Base-by-base conservation (phyloP, 2,113 vertebrate species). In the Pyxicephalus adspersus region DNA sequence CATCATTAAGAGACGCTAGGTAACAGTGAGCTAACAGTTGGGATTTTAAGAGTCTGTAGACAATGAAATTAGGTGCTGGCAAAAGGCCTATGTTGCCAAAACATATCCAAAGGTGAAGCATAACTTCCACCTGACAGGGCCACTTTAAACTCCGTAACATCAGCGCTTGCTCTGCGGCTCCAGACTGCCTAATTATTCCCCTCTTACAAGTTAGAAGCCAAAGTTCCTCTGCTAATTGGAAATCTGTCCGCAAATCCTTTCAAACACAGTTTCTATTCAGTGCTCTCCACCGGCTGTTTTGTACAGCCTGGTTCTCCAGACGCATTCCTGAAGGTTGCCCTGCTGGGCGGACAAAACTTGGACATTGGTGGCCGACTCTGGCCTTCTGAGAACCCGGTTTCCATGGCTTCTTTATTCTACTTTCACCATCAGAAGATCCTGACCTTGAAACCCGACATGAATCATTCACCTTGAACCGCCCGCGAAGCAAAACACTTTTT, bases 371-470 rank as follows among this genome's bases (percentile, higher is more conserved):
- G 15, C 18, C 52, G n/a, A 17, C 25, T 15, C 0, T 22, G 26
- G 11, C 54, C 57, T 26, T 26, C 73, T 34, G 11, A 61, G 25
- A 50, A 17, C 55, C 13, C 45, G 73, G 73, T 76, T 60, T 50
- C 73, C 57, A 76, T 76, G 73, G 73, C 11, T 22, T 13, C 38
- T 11, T 45, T 50, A 16, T 23, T 63, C 58, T 50, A 60, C n/a
- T 13, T 19, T 61, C 34, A 2, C 22, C 31, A 20, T 63, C 74
- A 52, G 60, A 64, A 64, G 38, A 52, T 54, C 60, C 20, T 76
- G 58, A 52, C 74, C 74, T 64, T 76, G 74, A 51, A 25, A 22
- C 51, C 18, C 22, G 17, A 22, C 8, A 76, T 57, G 20, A 64
- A 64, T 22, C 74, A 16, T 6, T 29, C 60, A 31, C 58, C 57